Evolutionary conservation across 2,797 vertebrate genomes (phyloP).

Genomic region (Paguma larvata): DNA sequence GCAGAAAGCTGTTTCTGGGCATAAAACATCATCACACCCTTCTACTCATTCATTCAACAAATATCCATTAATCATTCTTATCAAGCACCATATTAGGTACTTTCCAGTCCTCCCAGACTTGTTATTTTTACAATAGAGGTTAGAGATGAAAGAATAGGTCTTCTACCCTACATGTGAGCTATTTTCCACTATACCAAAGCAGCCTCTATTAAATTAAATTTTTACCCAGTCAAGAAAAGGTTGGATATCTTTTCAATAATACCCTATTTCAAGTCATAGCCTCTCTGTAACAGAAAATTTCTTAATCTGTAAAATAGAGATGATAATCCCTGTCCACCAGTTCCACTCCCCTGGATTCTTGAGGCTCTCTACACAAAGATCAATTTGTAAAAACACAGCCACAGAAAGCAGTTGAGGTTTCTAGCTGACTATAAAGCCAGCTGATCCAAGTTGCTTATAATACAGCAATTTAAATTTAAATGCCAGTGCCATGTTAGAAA

Average conservation of each 20-base stretch:
- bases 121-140: neutral
- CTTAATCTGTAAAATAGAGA: neutral
- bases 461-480: neutral
- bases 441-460: constrained; percentile 11
- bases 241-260: neutral
- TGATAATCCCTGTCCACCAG: neutral
- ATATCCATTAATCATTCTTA: neutral
- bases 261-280: neutral
- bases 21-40: neutral
- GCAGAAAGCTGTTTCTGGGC: neutral
- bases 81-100: neutral
- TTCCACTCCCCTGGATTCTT: neutral
- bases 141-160: neutral
- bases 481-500: neutral
- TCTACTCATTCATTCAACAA: neutral
- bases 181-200: neutral
- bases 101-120: neutral
- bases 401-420: neutral
- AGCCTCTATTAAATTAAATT: constrained; percentile 15
- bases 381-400: neutral
- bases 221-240: neutral
- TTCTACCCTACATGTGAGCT: neutral
- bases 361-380: neutral
- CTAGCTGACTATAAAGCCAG: neutral
- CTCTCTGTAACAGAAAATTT: constrained; percentile 1